Base-by-base conservation (phyloP, 1,140 invertebrate genomes). In the Scylla paramamosain region DNA sequence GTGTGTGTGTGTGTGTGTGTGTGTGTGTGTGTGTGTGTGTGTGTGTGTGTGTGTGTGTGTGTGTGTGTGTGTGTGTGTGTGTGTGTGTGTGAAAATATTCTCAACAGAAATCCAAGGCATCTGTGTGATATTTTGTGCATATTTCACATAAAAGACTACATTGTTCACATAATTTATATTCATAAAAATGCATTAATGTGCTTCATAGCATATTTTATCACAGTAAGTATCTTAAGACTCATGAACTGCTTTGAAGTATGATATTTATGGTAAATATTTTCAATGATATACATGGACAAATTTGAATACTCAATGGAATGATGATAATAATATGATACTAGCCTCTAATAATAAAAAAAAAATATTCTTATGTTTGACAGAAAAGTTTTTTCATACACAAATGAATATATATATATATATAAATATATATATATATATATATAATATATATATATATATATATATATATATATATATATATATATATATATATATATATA, bases 31-130 rank as follows among this genome's bases (percentile, higher is more conserved):
- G 25, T 59, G 45, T 59, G 48, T 29, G 14, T 59, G 90, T 59
- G 90, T 59, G 90, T 59, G 90, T 59, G 90, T 59, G 90, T 59
- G 90, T 59, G 48, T 59, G 90, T 59, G 90, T 59, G 90, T 59
- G 48, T 59, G 90, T 59, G 90, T 31, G 90, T 59, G 90, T 59
- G 90, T 59, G 84, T 87, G 84, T 87, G 84, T 87, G 84, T 87
- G 84, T 87, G 14, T 87, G 31, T 87, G 84, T 87, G 31, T n/a
- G 48, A 67, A 31, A 39, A 7, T 39, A n/a, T 87, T 39, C 31
- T 28, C 14, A 87, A 32, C 14, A 39, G 84, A 46, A 87, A 28
- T 12, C 31, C 16, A 87, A 87, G 31, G 39, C 31, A 87, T 39
- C 31, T 16, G n/a, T 87, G 31, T 46, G 84, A 39, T 32, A 87